Conservation (phyloP, 1,140 invertebrate species). For the Macrobrachium nipponense region DNA sequence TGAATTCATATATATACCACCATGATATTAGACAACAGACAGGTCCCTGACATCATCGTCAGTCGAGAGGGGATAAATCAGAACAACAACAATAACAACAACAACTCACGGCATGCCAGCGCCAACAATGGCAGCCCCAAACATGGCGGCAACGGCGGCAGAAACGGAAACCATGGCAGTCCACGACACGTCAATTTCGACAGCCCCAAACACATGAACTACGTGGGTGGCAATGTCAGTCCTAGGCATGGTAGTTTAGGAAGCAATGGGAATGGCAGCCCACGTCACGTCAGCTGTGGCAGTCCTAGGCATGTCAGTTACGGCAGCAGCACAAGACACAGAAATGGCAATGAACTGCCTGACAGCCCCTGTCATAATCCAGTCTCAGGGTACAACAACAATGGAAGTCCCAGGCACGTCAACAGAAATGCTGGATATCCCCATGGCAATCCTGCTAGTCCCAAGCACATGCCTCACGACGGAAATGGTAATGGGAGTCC, state of each 20-base stretch:
- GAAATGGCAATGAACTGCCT: conserved; percentile 37
- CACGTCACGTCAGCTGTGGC: conserved; percentile 26
- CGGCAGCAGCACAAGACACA: conserved; percentile 33
- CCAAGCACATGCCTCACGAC: neutral
- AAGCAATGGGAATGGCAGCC: conserved; percentile 33
- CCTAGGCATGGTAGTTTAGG: neutral
- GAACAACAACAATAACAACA: conserved; percentile 31
- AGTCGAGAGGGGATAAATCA: conserved; percentile 46
- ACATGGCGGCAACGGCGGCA: neutral
- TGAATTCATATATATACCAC: neutral
- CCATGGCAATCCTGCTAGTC: neutral
- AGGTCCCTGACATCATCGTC: conserved; percentile 51
- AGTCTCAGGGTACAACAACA: conserved; percentile 24
- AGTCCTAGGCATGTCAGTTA: conserved; percentile 37
- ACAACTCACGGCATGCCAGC: neutral
- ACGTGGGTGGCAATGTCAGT: conserved; percentile 5
- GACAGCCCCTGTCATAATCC: conserved; percentile 47
- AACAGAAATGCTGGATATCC: neutral
- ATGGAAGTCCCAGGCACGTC: conserved; percentile 30
- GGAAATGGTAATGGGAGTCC: neutral
- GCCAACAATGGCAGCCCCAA: conserved; percentile 4
- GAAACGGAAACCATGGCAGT: neutral
- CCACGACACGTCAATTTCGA: neutral
- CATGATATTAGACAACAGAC: conserved; percentile 54
- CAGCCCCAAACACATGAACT: conserved; percentile 4